Conservation (phyloP, 2,888 invertebrate genomes). For the Drosophila pullipes region DNA sequence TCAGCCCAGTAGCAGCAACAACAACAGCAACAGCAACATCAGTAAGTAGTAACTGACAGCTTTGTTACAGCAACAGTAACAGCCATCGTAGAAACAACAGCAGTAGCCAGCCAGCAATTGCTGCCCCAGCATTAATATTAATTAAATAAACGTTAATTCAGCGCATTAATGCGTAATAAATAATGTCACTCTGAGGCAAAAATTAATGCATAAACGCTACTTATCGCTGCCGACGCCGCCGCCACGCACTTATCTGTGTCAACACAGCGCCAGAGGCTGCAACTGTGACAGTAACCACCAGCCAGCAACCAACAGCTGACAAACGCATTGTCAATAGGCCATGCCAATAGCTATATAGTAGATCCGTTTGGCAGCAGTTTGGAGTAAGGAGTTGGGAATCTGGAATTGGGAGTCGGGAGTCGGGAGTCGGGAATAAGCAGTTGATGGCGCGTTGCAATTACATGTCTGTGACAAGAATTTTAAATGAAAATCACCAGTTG, state of each 20-base stretch:
- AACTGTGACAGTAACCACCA: conserved; percentile 15
- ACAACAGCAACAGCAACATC: conserved; percentile 15
- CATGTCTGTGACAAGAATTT: conserved; percentile 80
- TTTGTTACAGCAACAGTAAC: conserved; percentile 32
- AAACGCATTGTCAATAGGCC: conserved; percentile 77
- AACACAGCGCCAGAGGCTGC: conserved; percentile 62
- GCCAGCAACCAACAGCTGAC: conserved; percentile 49
- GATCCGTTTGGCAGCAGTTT: conserved; percentile 63
- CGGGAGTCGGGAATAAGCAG: conserved; percentile 35
- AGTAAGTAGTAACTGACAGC: conserved; percentile 36
- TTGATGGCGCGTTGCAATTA: conserved; percentile 77
- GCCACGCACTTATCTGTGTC: conserved; percentile 80
- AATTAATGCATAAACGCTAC: conserved; percentile 81
- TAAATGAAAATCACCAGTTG: conserved; percentile 70
- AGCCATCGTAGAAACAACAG: conserved; percentile 19
- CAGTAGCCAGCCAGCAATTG: conserved; percentile 20
- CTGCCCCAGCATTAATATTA: conserved; percentile 73
- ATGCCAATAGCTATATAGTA: conserved; percentile 66
- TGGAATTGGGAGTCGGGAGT: conserved; percentile 23
- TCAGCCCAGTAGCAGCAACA: conserved; percentile 33
- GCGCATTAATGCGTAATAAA: conserved; percentile 81
- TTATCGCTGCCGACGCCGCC: conserved; percentile 74
- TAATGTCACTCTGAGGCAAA: conserved; percentile 76
- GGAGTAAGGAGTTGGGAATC: conserved; percentile 39
- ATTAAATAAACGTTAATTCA: conserved; percentile 82